These are phyloP conservation scores for Subanguina moxae DNA, from an alignment of 1,140 invertebrate genomes.

Conservation along the genomic window DNA sequence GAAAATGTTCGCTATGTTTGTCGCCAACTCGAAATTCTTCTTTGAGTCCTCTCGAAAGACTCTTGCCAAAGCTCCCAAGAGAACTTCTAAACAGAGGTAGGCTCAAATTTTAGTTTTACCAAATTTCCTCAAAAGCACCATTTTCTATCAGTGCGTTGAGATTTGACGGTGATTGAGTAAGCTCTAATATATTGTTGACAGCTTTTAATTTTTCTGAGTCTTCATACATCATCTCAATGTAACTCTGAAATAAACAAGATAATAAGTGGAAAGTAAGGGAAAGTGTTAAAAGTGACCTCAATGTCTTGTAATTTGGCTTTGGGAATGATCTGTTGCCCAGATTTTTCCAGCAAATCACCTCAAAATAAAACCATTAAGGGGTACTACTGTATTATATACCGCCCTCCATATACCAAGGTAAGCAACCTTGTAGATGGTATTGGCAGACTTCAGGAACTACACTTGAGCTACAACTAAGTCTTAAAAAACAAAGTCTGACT, in stretches of 20 bases:
- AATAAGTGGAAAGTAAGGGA: background rate
- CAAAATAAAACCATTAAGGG: too few species aligned
- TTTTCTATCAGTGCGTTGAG: constrained; percentile 84
- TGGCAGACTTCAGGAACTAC: too few species aligned
- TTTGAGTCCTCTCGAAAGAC: constrained; percentile 94
- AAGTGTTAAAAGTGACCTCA: background rate
- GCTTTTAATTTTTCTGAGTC: constrained; percentile 85
- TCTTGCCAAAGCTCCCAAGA: constrained; percentile 85
- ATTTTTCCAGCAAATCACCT: constrained; percentile 7
- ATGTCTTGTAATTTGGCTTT: background rate
- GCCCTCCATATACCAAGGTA: too few species aligned
- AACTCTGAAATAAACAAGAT: constrained; percentile 69
- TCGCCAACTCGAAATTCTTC: constrained; percentile 87
- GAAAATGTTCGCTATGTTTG: constrained; percentile 92
- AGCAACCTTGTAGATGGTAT: too few species aligned
- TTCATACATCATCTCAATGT: constrained; percentile 93
- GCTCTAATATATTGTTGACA: constrained; percentile 74
- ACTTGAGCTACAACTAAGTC: too few species aligned
- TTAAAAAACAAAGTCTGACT: too few species aligned
- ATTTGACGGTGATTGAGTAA: constrained; percentile 87
- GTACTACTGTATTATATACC: too few species aligned
- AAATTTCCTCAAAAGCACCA: constrained; percentile 67
- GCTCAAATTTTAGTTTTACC: background rate
- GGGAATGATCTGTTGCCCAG: background rate
- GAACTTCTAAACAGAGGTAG: constrained; percentile 71